Evolutionary conservation across 2,113 vertebrate genomes (phyloP), one percentile per base, ranked within the genome.

Genomic region (Pluvianellus socialis): DNA sequence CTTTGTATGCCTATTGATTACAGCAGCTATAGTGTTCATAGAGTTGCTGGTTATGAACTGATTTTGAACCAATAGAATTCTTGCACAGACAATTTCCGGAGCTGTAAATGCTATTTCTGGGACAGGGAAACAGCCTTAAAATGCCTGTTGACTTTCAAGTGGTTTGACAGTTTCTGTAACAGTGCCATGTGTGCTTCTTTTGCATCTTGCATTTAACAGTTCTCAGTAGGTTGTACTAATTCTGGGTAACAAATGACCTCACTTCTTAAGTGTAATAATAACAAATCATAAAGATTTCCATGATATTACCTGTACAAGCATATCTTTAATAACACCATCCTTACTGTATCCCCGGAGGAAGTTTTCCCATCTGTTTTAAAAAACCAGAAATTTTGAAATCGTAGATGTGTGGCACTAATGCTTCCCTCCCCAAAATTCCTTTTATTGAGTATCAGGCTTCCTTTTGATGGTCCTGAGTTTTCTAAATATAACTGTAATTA

Each of bases 351-450:
- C 10, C 26, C 27, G 32, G 35, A 68, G 45, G 61, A 68, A 68
- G 8, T 38, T 67, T 61, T 21, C 18, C 13, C 22, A 22, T 38
- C 8, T 70, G 45, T 17, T 52, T 59, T 8, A 44, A 86, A 61
- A 68, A 77, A 30, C 4, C 44, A 35, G 30, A 68, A 44, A 42
- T 59, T 15, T 10, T 58, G n/a, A n/a, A 42, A 68, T n/a, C 3
- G 4, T 32, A 44, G 32, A 52, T 1, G 1, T 32, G 13, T 38
- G 63, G 13, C 21, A 68, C 17, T 68, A 61, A 61, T 1, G 0
- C 10, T 61, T 61, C 32, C 32, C 14, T 53, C 27, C 14, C 6
- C 53, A 47, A 11, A 7, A 17, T 70, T 53, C 65, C 32, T 77
- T 61, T 38, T 52, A 4, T 32, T 71, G 27, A 71, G 14, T 38